phyloP scores from a whole-genome alignment of 2,888 invertebrate genomes.

The Acrobasis consociella region DNA sequence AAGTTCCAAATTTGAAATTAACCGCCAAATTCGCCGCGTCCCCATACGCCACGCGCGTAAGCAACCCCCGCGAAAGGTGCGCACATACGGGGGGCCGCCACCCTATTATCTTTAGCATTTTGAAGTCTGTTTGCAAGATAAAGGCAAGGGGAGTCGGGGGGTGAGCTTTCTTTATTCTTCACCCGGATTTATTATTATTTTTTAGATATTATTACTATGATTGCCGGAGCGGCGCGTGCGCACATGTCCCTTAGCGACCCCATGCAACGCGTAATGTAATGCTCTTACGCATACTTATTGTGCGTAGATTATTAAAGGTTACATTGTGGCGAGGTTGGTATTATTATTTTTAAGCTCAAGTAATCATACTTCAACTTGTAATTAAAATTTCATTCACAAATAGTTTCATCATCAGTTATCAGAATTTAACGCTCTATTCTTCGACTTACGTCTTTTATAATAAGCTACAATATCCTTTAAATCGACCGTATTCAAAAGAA shows the following conservation, averaged over 20 bases:
- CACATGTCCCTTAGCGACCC: conserved; percentile 75
- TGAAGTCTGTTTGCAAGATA: conserved; percentile 82
- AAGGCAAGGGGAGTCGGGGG: conserved; percentile 78
- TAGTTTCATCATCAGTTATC: neutral
- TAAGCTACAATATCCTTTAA: conserved; percentile 4
- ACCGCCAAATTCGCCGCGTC: conserved; percentile 67
- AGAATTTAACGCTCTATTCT: neutral
- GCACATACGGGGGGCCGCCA: conserved; percentile 61
- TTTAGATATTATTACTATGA: conserved; percentile 82
- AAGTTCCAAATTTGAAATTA: conserved; percentile 67
- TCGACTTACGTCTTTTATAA: neutral
- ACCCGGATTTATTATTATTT: conserved; percentile 83
- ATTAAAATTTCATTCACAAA: conserved; percentile 27
- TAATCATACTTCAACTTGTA: conserved; percentile 1
- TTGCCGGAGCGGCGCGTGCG: conserved; percentile 75
- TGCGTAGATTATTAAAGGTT: conserved; percentile 72
- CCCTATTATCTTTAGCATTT: conserved; percentile 82
- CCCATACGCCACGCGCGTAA: conserved; percentile 47
- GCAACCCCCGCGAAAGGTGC: conserved; percentile 78
- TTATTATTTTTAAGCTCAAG: conserved; percentile 43
- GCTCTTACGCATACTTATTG: conserved; percentile 73
- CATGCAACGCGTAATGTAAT: conserved; percentile 57
- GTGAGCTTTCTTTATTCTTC: conserved; percentile 82
- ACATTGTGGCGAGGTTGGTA: conserved; percentile 57
- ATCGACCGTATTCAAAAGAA: conserved; percentile 15